Evolutionary conservation across 2,797 vertebrate species (phyloP), one percentile per base, ranked within the genome.

Genomic region (Danionella dracula): DNA sequence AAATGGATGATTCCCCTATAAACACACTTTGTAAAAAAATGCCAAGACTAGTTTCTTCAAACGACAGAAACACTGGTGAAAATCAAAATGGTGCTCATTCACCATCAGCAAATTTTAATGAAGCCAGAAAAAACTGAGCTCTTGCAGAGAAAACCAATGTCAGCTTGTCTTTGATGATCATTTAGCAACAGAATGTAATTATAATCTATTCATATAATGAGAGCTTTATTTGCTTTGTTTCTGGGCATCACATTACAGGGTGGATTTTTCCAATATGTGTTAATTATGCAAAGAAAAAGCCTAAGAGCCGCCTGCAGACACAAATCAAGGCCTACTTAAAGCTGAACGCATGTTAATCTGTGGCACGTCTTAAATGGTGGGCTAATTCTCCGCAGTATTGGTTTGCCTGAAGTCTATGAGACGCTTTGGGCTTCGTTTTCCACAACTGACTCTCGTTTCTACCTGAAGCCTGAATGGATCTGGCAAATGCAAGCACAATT

Each of bases 221-320:
- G 68, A 77, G 74, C 62, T 19, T 29, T 78, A 35, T 84, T 82
- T 83, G 32, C 49, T 78, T 81, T 27, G 73, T 70, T 71, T 67
- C 75, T 69, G 64, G 49, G 31, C 63, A 74, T 71, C 40, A 8
- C 75, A 59, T 72, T 81, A 34, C 40, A 71, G 34, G 70, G 19
- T 76, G 51, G n/a, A 54, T 40, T 82, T 78, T 76, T 76, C 61
- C 53, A 73, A 63, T 80, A 48, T 70, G 19, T 54, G 32, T 71
- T 80, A 86, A 82, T 82, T 82, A 78, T 58, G 78, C 27, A 66
- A 8, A 66, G 60, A 75, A 74, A 40, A 74, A 68, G 80, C 78
- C 74, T 71, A 58, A 78, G 75, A 76, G 35, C 34, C 65, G 49
- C 67, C 79, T 68, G 7, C 57, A 71, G 55, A 71, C 70, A 77